Conservation (phyloP, 2,888 invertebrate genomes). For the Tiliacea aurago region DNA sequence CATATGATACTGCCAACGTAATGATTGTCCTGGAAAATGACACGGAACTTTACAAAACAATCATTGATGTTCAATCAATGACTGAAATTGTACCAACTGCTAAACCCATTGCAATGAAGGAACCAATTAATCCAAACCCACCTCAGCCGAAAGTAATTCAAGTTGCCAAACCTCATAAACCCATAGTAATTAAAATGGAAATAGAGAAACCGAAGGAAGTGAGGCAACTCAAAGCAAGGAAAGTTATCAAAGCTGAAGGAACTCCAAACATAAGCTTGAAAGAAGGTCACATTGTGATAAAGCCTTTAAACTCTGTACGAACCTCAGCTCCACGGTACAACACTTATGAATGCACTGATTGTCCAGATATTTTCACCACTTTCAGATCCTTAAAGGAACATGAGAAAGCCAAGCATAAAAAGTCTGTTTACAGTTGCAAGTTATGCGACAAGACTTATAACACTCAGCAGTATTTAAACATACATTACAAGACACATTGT, state of each 20-base stretch:
- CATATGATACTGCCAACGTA: slow-evolving; percentile 71
- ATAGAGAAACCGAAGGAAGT: slow-evolving; percentile 15
- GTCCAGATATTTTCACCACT: slow-evolving; percentile 73
- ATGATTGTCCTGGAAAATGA: slow-evolving; percentile 77
- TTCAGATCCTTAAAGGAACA: slow-evolving; percentile 73
- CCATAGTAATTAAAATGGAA: slow-evolving; percentile 20
- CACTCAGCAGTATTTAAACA: slow-evolving; percentile 73
- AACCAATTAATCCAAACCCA: background rate
- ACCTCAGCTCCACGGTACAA: slow-evolving; percentile 61
- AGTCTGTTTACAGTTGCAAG: slow-evolving; percentile 70
- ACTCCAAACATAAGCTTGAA: slow-evolving; percentile 68
- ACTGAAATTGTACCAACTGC: slow-evolving; percentile 66
- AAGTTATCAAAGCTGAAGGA: slow-evolving; percentile 38
- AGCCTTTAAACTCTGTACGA: slow-evolving; percentile 62
- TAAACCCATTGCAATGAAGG: slow-evolving; percentile 53
- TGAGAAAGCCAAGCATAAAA: slow-evolving; percentile 72
- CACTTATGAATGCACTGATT: slow-evolving; percentile 71
- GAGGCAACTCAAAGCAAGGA: slow-evolving; percentile 23
- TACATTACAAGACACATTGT: slow-evolving; percentile 73
- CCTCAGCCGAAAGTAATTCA: background rate
- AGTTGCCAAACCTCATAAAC: slow-evolving; percentile 11
- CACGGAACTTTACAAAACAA: slow-evolving; percentile 63
- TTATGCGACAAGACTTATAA: slow-evolving; percentile 73
- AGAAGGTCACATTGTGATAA: slow-evolving; percentile 71
- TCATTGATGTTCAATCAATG: slow-evolving; percentile 65